Evolutionary conservation across 2,113 vertebrate species (phyloP).

Genomic region (Paraplagusia blochii): DNA sequence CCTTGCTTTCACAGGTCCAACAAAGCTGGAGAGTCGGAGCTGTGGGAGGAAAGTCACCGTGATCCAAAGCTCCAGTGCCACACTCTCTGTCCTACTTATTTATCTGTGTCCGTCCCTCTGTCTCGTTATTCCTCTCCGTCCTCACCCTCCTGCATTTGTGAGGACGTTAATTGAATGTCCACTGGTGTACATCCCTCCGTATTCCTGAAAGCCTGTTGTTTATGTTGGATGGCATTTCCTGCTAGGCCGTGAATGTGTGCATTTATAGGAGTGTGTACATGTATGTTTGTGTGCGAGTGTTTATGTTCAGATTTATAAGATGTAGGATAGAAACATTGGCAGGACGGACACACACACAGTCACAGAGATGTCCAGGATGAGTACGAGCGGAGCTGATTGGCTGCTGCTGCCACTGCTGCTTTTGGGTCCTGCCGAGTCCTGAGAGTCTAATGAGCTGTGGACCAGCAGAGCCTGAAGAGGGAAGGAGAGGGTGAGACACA

Average conservation of each 20-base stretch:
- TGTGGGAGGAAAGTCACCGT: background rate
- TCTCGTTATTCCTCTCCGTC: background rate
- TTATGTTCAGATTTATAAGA: conserved; percentile 42
- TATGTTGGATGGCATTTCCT: conserved; percentile 41
- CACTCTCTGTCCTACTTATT: conserved; percentile 11
- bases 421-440: conserved; percentile 32
- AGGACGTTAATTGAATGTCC: conserved; percentile 21
- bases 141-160: background rate
- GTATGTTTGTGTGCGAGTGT: conserved; percentile 1
- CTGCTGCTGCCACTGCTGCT: conserved; percentile 40
- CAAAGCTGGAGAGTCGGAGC: conserved; percentile 31
- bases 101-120: conserved; percentile 1
- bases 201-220: conserved; percentile 7
- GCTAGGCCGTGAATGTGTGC: conserved; percentile 6
- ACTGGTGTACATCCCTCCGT: conserved; percentile 24
- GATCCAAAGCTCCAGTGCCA: background rate
- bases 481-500: background rate
- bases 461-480: conserved; percentile 47
- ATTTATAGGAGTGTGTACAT: conserved; percentile 11
- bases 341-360: conserved; percentile 41
- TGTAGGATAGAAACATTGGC: conserved; percentile 22
- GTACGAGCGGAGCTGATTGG: conserved; percentile 6
- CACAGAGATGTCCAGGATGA: conserved; percentile 21
- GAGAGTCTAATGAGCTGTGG: conserved; percentile 54
- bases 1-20: conserved; percentile 44